Evolutionary conservation across 1,140 invertebrate species (phyloP).

Genomic region (Nephila pilipes): DNA sequence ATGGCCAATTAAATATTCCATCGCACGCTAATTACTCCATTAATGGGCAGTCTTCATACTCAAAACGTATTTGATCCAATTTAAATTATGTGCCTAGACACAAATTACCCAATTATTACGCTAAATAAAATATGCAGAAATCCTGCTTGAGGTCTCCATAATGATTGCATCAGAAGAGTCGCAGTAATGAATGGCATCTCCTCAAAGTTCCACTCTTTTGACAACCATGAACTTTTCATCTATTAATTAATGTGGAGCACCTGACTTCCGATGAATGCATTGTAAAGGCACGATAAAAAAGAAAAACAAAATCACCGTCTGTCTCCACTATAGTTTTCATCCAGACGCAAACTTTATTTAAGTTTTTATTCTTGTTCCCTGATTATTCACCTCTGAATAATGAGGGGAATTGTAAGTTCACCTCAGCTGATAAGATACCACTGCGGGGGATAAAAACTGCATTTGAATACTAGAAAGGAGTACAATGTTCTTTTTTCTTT

Average conservation of each 20-base stretch:
- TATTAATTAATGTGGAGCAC: background rate
- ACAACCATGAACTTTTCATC: constrained; percentile 15
- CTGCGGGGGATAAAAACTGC: background rate
- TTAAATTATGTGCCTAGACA: background rate
- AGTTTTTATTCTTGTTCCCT: background rate
- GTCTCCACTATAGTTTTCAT: background rate
- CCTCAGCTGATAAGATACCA: background rate
- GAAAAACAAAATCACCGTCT: background rate
- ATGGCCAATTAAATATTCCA: background rate
- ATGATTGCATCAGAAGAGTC: background rate
- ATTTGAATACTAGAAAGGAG: background rate
- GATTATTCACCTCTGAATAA: background rate
- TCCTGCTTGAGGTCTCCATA: background rate
- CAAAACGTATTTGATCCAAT: background rate
- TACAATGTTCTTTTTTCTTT: background rate
- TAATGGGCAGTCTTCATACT: background rate
- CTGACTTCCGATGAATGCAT: background rate
- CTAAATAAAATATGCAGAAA: background rate
- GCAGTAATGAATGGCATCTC: background rate
- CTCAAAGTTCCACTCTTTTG: background rate
- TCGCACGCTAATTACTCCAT: background rate
- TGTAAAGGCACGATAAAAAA: background rate
- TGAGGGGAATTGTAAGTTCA: constrained; percentile 11
- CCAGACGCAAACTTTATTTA: background rate
- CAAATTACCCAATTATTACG: constrained; percentile 6